Evolutionary conservation across 2,888 invertebrate species (phyloP).

Genomic region (Darwinula stevensoni): DNA sequence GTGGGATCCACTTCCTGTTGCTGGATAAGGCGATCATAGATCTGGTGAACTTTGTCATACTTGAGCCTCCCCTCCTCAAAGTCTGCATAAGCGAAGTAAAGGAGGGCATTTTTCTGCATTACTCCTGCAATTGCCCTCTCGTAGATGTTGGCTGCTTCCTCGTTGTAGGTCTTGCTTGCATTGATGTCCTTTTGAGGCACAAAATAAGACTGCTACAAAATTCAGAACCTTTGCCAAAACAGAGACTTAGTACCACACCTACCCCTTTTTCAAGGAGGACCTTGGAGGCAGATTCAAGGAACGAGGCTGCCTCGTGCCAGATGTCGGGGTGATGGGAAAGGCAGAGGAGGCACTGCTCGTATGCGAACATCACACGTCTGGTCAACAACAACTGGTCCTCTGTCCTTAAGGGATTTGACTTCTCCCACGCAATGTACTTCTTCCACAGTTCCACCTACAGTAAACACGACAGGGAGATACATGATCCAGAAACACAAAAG

Average conservation of each 20-base stretch:
- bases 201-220: too few relatives aligned
- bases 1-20: slow-evolving; percentile 81
- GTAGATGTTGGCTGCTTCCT: slow-evolving; percentile 79
- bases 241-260: slow-evolving; percentile 15
- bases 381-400: slow-evolving; percentile 85
- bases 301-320: slow-evolving; percentile 96
- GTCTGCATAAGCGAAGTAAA: slow-evolving; percentile 96
- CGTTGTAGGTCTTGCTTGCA: slow-evolving; percentile 67
- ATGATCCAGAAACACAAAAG: neutral
- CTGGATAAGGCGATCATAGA: slow-evolving; percentile 70
- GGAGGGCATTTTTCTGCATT: slow-evolving; percentile 59
- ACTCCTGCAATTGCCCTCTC: slow-evolving; percentile 73
- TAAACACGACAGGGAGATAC: neutral
- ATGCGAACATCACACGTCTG: slow-evolving; percentile 86
- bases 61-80: slow-evolving; percentile 90
- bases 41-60: slow-evolving; percentile 82
- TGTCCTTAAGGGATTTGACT: slow-evolving; percentile 75
- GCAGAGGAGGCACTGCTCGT: slow-evolving; percentile 86
- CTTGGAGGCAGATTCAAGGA: slow-evolving; percentile 78
- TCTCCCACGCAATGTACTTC: slow-evolving; percentile 92
- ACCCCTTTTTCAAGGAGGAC: slow-evolving; percentile 80
- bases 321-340: slow-evolving; percentile 92
- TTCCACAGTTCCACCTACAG: slow-evolving; percentile 85
- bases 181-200: too few relatives aligned
- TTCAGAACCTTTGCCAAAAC: neutral